Percentiles rank a stretch among this genome's conserved stretches.
These are phyloP conservation scores for Orthonyx spaldingii DNA, from an alignment of 2,113 vertebrate species.

Conservation along the genomic window DNA sequence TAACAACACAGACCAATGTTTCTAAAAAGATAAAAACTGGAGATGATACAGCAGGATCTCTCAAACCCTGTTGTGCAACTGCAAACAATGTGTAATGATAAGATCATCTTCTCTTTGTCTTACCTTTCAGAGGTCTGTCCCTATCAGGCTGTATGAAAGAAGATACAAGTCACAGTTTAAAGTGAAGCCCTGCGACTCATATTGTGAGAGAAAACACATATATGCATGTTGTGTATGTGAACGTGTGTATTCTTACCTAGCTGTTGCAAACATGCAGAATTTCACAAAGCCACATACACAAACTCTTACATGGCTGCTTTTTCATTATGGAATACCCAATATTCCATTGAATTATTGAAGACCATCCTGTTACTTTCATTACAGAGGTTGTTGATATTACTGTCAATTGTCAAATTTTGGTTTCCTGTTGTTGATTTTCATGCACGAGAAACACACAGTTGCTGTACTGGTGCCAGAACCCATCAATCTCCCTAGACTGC, in stretches of 20 bases:
- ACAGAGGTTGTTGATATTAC: conserved; percentile 58
- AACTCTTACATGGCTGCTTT: conserved; percentile 10
- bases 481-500: conserved; percentile 70
- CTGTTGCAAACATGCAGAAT: not conserved
- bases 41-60: not conserved
- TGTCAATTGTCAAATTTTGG: conserved; percentile 67
- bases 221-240: fast-evolving
- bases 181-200: not conserved
- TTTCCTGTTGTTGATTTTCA: conserved; percentile 77
- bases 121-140: not conserved
- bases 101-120: not conserved
- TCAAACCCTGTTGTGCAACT: not conserved
- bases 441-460: conserved; percentile 63
- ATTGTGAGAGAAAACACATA: not conserved
- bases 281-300: not conserved
- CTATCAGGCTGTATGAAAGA: not conserved
- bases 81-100: not conserved
- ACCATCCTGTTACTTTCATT: conserved; percentile 72
- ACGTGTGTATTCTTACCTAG: not conserved
- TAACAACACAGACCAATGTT: not conserved
- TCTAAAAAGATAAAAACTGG: not conserved
- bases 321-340: conserved; percentile 60
- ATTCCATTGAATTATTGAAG: conserved; percentile 72
- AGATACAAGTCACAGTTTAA: not conserved
- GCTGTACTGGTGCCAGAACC: conserved; percentile 42